Percentiles rank a stretch among this genome's conserved stretches.
Evolutionary conservation across 1,140 invertebrate species (phyloP).

Genomic region (Drosophila malerkotliana): DNA sequence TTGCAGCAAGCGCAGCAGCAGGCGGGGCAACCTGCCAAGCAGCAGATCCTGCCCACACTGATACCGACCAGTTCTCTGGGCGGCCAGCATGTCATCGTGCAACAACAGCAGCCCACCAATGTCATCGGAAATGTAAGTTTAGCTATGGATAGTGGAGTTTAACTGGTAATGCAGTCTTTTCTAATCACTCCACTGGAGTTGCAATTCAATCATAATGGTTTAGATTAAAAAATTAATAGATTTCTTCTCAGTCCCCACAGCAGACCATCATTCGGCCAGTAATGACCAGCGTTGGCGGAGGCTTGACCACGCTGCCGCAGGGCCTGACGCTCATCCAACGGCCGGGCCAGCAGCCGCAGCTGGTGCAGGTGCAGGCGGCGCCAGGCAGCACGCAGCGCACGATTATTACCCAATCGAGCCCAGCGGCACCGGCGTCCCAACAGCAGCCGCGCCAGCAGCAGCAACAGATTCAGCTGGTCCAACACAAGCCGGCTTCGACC

Average conservation of each 20-base stretch:
- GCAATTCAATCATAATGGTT: not conserved
- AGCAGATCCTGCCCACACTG: slow-evolving; percentile 75
- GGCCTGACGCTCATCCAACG: slow-evolving; percentile 81
- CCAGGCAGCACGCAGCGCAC: slow-evolving; percentile 65
- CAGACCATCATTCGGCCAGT: slow-evolving; percentile 82
- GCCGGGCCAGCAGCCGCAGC: slow-evolving; percentile 81
- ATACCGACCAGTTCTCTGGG: slow-evolving; percentile 76
- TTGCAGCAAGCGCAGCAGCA: slow-evolving; percentile 58
- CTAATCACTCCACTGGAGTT: no score
- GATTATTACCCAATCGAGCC: slow-evolving; percentile 65
- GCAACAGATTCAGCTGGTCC: slow-evolving; percentile 72
- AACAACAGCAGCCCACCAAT: slow-evolving; percentile 73
- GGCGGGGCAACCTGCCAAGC: slow-evolving; percentile 56
- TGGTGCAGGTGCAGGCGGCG: slow-evolving; percentile 82
- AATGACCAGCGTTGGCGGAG: slow-evolving; percentile 70
- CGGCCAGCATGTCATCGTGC: slow-evolving; percentile 75
- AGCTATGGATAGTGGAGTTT: not conserved
- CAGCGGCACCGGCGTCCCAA: slow-evolving; percentile 56
- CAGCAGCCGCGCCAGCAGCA: slow-evolving; percentile 74
- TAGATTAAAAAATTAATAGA: not conserved
- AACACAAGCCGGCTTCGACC: slow-evolving; percentile 79
- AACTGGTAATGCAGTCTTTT: not conserved
- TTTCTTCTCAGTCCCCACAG: slow-evolving; percentile 59
- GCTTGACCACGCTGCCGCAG: slow-evolving; percentile 78
- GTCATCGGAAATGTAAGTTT: slow-evolving; percentile 74